Percentiles rank a stretch among this genome's conserved stretches.
Conservation (phyloP, 2,113 vertebrate species). For the Vombatus ursinus region DNA sequence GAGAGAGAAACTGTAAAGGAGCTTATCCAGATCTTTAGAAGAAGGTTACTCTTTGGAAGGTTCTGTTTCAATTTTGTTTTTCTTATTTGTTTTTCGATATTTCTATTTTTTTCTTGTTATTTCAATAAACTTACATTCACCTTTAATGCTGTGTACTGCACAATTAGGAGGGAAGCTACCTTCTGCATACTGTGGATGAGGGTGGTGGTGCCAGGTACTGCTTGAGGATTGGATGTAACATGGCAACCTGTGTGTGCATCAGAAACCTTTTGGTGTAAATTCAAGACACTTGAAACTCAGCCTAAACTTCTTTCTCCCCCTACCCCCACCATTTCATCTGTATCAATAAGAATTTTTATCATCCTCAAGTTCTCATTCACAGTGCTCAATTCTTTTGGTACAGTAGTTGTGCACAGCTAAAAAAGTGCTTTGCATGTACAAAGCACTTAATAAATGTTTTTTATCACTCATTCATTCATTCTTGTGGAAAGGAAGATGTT, state of each 20-base stretch:
- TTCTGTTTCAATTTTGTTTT: neutral
- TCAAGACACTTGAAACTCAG: neutral
- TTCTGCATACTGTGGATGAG: neutral
- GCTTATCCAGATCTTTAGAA: neutral
- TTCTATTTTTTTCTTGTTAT: neutral
- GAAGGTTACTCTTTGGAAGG: neutral
- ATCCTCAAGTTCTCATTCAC: neutral
- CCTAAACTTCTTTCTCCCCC: neutral
- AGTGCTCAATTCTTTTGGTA: neutral
- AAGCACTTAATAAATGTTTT: neutral
- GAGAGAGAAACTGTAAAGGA: neutral
- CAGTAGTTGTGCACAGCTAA: neutral
- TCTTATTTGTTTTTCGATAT: neutral
- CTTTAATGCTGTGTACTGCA: neutral
- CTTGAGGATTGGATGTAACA: neutral
- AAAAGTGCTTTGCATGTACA: neutral
- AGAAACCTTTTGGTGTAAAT: neutral
- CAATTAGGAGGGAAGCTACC: neutral
- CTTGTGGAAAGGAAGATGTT: neutral
- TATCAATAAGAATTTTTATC: neutral
- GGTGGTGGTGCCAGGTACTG: neutral
- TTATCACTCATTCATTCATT: neutral
- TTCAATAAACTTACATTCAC: neutral
- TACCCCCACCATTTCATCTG: neutral
- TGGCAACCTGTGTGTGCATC: neutral